Base-by-base conservation (phyloP, 2,888 invertebrate species). In the Chymomyza caudatula region DNA sequence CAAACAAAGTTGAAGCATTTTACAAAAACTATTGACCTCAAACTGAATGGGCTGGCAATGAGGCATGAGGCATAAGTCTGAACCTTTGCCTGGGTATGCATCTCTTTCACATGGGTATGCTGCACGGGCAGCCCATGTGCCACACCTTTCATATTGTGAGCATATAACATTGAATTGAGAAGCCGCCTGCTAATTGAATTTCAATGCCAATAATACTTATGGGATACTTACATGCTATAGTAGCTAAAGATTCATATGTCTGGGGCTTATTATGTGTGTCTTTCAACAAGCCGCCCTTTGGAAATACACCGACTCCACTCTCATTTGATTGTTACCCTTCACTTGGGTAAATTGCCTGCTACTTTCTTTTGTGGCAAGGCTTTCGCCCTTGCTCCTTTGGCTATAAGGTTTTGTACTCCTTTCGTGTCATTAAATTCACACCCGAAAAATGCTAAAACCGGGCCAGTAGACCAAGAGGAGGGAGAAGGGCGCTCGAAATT, bases 251-350 rank as follows among this genome's bases (percentile, higher is more conserved):
- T 11, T 11, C 29, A 37, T 37, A 37, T 37, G 29, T 37, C 29
- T 69, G 69, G 67, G 77, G n/a, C n/a, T 86, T 86, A 82, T 82
- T 82, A 82, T 86, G 86, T 86, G 86, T 85, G 86, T 86, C 86
- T 61, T 55, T 19, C 51, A 25, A 23, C 22, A 44, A 17, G 23
- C 60, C 42, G 52, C 8, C 60, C 49, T 57, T n/a, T 5, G 54
- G 42, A 56, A 19, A 47, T 19, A n/a, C 11, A 44, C 19, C 22
- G n/a, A 47, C 60, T 19, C 37, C 11, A 15, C 60, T 22, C 19
- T 23, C 57, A 47, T 20, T 44, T 6, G 56, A 11, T 22, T 23
- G 11, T 20, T 51, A 71, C 73, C 73, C 70, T 75, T 74, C 75
- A 78, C 83, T 72, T 66, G 59, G 66, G 57, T 67, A 63, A 75